Percentiles rank a stretch among this genome's conserved stretches.
Conservation (phyloP, 2,113 vertebrate genomes). For the Plecturocebus donacophilus region DNA sequence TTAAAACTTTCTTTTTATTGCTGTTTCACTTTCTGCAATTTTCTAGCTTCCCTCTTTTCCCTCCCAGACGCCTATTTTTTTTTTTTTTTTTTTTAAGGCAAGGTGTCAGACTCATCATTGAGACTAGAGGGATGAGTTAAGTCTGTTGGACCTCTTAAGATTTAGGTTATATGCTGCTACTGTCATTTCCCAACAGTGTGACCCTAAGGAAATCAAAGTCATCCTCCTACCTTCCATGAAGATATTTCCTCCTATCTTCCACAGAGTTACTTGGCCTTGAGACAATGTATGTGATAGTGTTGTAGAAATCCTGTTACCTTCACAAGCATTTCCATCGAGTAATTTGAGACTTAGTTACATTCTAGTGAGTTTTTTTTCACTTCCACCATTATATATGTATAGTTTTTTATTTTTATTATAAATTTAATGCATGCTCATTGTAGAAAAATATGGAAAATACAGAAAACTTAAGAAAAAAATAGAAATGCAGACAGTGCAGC, state of each 20-base stretch:
- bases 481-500: neutral
- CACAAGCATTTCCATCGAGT: neutral
- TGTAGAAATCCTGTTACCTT: constrained; percentile 27
- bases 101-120: neutral
- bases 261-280: neutral
- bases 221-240: neutral
- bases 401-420: constrained; percentile 26
- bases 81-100: too few species aligned
- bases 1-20: neutral
- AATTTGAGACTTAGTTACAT: neutral
- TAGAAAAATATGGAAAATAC: constrained; percentile 18
- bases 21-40: neutral
- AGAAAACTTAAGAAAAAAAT: neutral
- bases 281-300: neutral
- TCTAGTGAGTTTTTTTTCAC: constrained; percentile 26
- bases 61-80: neutral
- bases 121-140: neutral
- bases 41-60: neutral
- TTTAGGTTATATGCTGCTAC: neutral
- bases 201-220: neutral
- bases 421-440: neutral
- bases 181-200: neutral
- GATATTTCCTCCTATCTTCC: neutral
- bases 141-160: neutral
- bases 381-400: neutral